Evolutionary conservation across 2,113 vertebrate species (phyloP), one percentile per base, ranked within the genome.

Genomic region (Mormoops blainvillei): DNA sequence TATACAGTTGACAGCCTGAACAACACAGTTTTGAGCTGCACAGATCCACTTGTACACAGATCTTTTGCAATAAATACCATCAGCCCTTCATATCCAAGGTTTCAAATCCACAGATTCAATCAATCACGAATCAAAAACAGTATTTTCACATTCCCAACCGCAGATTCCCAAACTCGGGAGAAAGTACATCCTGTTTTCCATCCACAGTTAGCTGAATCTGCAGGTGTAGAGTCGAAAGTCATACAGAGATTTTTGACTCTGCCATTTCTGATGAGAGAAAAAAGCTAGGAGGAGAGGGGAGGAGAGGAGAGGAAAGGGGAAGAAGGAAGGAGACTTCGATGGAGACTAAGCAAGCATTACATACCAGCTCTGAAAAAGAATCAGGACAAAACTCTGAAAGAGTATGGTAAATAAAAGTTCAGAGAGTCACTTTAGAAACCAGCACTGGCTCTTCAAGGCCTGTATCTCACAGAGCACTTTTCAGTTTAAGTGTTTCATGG

Each of bases 401-500:
- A 52, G 7, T 0, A 1, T 16, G 50, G 76, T n/a, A 33, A 58
- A 63, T 0, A 48, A 83, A 43, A 20, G 31, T 65, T 81, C 63
- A 24, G 12, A 76, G 41, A 63, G 45, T 68, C 84, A 7, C 67
- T 36, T 31, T 45, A 50, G 74, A 89, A 80, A 77, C 28, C 36
- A 36, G 71, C 36, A 12, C 54, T 45, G 61, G 76, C 65, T 74
- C 92, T n/a, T 33, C 65, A 24, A 78, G 0, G 3, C 36, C 71
- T 78, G 74, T 56, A 77, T 80, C 31, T 1, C n/a, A 11, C 26
- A 8, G 54, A 80, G 48, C 87, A 52, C 33, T 41, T 91, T 82
- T 97, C 86, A 58, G 63, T 85, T 85, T 56, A 61, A 92, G 73
- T 61, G 43, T 76, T 80, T 65, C 14, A 1, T 5, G 11, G 91